Conservation (phyloP, 2,888 invertebrate species). For the Cheilosia pagana region DNA sequence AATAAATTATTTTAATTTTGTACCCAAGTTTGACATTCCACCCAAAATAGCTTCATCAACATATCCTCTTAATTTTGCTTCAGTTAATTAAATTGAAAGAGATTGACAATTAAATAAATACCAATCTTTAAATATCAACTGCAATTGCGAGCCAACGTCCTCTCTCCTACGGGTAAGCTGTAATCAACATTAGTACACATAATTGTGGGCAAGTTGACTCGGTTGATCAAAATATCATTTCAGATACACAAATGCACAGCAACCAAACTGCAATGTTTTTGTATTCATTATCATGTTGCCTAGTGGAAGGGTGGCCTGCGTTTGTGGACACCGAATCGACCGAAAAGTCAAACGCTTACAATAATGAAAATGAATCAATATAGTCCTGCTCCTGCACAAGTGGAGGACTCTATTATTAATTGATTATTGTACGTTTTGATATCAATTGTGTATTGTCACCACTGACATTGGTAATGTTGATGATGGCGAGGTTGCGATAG, state of each 20-base stretch:
- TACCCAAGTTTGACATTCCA: no score
- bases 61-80: no score
- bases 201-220: background rate
- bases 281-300: background rate
- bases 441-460: conserved; percentile 15
- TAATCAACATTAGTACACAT: conserved; percentile 6
- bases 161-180: background rate
- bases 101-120: background rate
- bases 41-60: no score
- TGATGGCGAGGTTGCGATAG: background rate
- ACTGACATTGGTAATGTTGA: background rate
- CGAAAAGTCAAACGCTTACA: conserved; percentile 4
- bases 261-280: background rate
- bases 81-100: no score
- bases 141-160: background rate
- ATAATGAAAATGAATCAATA: conserved; percentile 22
- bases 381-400: background rate
- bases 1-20: no score
- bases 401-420: conserved; percentile 22
- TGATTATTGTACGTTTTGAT: conserved; percentile 13
- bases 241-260: background rate
- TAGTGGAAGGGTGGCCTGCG: background rate
- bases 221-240: conserved; percentile 28
- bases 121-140: background rate
- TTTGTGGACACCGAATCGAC: conserved; percentile 2